These are phyloP conservation scores for Sarotherodon lohbergeri DNA, from an alignment of 2,113 vertebrate species.

Conservation along the genomic window DNA sequence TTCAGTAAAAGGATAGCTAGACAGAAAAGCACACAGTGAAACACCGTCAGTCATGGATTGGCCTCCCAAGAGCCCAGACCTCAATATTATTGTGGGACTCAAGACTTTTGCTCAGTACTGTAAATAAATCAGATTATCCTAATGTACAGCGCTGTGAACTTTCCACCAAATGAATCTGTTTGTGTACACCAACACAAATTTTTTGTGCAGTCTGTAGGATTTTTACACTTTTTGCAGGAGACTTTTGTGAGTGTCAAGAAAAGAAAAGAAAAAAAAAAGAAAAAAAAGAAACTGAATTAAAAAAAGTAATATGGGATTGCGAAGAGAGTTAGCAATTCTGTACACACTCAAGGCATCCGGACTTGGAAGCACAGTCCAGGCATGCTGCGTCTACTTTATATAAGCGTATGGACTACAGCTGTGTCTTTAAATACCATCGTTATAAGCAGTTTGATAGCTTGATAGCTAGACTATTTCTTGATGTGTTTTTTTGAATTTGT, in stretches of 20 bases:
- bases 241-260: not conserved
- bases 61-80: too few relatives aligned
- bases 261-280: too few relatives aligned
- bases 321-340: too few relatives aligned
- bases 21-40: not conserved
- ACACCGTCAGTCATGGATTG: not conserved
- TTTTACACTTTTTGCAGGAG: not conserved
- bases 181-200: not conserved
- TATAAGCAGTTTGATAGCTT: not conserved
- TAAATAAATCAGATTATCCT: not conserved
- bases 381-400: not conserved
- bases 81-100: not conserved
- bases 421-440: not conserved
- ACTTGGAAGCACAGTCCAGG: not conserved
- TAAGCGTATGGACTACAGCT: not conserved
- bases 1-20: not conserved
- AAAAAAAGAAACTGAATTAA: too few relatives aligned
- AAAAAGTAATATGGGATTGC: too few relatives aligned
- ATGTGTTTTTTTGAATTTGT: not conserved
- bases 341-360: too few relatives aligned
- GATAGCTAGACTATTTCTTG: not conserved
- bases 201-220: not conserved
- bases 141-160: not conserved
- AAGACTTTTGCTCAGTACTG: not conserved
- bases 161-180: not conserved